Evolutionary conservation across 2,888 invertebrate genomes (phyloP).

Genomic region (Syrista parreyssii): DNA sequence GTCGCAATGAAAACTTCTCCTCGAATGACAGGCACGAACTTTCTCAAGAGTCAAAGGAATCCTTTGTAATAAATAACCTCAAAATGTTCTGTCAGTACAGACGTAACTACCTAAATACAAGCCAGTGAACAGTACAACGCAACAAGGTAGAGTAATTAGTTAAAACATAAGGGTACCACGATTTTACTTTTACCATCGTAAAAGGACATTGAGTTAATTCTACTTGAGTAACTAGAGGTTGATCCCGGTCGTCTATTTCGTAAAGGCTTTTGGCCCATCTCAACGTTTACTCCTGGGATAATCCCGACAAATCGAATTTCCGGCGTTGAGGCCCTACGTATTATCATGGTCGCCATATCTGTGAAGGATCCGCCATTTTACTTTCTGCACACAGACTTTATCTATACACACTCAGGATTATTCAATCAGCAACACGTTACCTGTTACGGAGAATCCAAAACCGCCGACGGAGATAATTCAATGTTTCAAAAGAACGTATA

Average conservation of each 20-base stretch:
- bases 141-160: neutral
- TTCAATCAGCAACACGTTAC: neutral
- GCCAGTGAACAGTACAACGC: no score
- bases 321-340: neutral
- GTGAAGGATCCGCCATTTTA: neutral
- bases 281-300: neutral
- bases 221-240: neutral
- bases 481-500: neutral
- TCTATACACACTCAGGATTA: neutral
- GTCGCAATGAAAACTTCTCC: neutral
- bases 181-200: neutral
- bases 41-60: neutral
- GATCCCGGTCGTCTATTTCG: neutral
- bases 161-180: neutral
- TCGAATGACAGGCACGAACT: neutral
- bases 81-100: no score
- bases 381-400: neutral
- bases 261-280: neutral
- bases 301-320: neutral
- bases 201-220: neutral
- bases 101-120: no score
- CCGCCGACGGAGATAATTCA: neutral
- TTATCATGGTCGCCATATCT: neutral
- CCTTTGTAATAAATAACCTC: neutral
- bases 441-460: neutral